Evolutionary conservation across 2,888 invertebrate genomes (phyloP).

Genomic region (Tholera decimalis): DNA sequence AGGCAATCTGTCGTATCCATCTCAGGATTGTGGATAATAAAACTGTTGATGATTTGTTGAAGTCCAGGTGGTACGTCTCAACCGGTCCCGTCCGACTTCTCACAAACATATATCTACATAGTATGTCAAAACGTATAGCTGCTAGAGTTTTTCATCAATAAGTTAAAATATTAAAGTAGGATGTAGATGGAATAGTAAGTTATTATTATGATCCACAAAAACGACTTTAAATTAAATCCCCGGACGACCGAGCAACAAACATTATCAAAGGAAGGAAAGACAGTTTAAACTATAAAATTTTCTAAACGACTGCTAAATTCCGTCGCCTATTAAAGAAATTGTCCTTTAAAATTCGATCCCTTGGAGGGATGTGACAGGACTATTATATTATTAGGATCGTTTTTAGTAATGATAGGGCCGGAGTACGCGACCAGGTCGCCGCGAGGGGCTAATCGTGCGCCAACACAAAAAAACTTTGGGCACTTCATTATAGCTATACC

Average conservation of each 20-base stretch:
- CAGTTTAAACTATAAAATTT: conserved; percentile 79
- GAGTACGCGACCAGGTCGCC: conserved; percentile 84
- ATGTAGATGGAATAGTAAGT: conserved; percentile 57
- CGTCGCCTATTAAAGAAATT: conserved; percentile 86
- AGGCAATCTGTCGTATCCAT: conserved; percentile 65
- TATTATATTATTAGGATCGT: conserved; percentile 91
- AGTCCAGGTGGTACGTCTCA: conserved; percentile 48
- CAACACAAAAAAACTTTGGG: conserved; percentile 85
- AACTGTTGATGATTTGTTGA: conserved; percentile 61
- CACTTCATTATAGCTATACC: conserved; percentile 84
- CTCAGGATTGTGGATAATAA: conserved; percentile 62
- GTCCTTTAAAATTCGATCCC: conserved; percentile 86
- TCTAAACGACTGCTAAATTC: conserved; percentile 86
- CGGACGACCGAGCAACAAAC: conserved; percentile 68
- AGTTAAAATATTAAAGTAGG: conserved; percentile 8
- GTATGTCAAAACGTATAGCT: conserved; percentile 25
- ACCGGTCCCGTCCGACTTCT: conserved; percentile 33
- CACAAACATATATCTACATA: conserved; percentile 23
- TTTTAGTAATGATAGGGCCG: conserved; percentile 89
- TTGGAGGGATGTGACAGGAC: conserved; percentile 88
- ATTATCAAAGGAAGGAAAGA: conserved; percentile 72
- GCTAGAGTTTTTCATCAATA: conserved; percentile 12
- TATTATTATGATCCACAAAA: conserved; percentile 65
- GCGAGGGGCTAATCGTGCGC: conserved; percentile 84
- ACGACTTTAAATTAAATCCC: conserved; percentile 69